Base-by-base conservation (phyloP, 2,113 vertebrate species). In the Megaleporinus macrocephalus region DNA sequence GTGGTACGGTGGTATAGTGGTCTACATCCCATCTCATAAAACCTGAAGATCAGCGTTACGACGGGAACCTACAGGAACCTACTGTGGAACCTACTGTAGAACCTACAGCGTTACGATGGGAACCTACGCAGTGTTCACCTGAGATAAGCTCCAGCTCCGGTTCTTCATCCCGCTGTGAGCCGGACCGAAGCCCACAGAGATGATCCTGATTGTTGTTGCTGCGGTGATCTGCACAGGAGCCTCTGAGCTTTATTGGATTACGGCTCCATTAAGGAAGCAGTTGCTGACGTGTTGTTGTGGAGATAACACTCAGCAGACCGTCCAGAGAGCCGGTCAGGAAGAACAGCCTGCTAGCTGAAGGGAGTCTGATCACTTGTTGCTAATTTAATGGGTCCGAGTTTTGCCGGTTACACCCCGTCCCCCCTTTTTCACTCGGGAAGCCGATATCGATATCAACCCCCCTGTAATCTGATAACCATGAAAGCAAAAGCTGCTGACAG, bases 181-280 rank as follows among this genome's bases (percentile, higher is more conserved):
- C 49, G 18, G 15, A 53, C 11, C 3, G 15, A 18, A 16, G 16
- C 6, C 5, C 2, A 5, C 3, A 11, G 18, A 73, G 33, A 73
- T 1, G 51, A 63, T 14, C 11, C 29, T 30, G 41, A 18, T 11
- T 26, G 78, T 9, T 41, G 55, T 44, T 57, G 57, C 73, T 18
- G 83, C 41, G 55, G 13, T 15, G 27, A 30, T 29, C 12, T 22
- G 2, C n/a, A 22, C 20, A 13, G 33, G 18, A 71, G 12, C 51
- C 26, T 66, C 24, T 24, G 61, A 74, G 61, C 74, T n/a, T 78
- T 65, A 78, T 11, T 78, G 74, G 68, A 73, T 78, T 85, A 85
- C 20, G 4, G 20, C 18, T 66, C 47, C 24, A 73, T 68, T 85
- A 73, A 78, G 26, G 83, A 73, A 66, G 79, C 47, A 33, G 73